These are phyloP conservation scores for Eupithecia pulchellata DNA, from an alignment of 2,888 invertebrate genomes.

Conservation along the genomic window DNA sequence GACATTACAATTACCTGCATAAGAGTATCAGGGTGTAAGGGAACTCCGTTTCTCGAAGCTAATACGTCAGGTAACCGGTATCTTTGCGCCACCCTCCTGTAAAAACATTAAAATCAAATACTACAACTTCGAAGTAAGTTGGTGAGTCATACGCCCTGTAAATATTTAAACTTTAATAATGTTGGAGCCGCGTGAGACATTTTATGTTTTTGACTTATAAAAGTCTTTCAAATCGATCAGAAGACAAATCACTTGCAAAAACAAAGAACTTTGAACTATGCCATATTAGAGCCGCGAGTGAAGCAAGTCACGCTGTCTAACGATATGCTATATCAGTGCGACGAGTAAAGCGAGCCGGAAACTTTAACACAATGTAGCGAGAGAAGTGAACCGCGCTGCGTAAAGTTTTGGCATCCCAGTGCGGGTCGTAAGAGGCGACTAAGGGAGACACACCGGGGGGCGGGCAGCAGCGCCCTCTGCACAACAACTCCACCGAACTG, in stretches of 20 bases:
- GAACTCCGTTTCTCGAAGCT: constrained; percentile 7
- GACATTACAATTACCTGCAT: constrained; percentile 18
- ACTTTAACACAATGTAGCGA: constrained; percentile 11
- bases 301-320: background rate
- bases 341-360: background rate
- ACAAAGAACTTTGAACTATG: no score
- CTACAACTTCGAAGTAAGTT: background rate
- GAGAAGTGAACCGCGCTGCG: constrained; percentile 42
- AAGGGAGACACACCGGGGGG: no score
- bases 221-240: background rate
- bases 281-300: no score
- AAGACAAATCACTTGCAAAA: background rate
- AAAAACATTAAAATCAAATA: background rate
- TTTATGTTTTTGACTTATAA: background rate
- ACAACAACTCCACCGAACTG: no score
- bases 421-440: no score
- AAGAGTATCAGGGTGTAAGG: constrained; percentile 43
- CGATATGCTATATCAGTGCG: background rate
- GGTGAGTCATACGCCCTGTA: background rate
- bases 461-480: no score
- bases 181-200: background rate
- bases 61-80: background rate
- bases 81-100: constrained; percentile 5
- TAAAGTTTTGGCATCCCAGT: background rate
- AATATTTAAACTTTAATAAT: background rate